A percentile compares a stretch with the other conserved stretches of the same genome.
These are phyloP conservation scores for Paracentrotus lividus DNA, from an alignment of 53 echinoderm and acorn worm genomes.

Conservation along the genomic window DNA sequence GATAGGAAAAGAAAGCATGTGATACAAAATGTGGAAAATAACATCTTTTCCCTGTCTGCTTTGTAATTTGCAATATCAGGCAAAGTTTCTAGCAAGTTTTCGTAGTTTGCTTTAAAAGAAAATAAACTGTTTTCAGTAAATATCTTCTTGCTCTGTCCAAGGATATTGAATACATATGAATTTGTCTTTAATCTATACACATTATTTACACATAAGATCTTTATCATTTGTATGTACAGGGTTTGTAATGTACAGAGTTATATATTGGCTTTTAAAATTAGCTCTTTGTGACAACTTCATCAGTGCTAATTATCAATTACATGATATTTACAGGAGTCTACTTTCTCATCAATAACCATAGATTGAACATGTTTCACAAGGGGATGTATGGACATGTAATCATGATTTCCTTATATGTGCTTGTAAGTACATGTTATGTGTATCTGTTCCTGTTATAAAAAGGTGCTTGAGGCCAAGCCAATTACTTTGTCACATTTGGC, in stretches of 20 bases:
- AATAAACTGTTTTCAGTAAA: slow-evolving; percentile 4
- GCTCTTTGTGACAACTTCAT: background rate
- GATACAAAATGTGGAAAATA: background rate
- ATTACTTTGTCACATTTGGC: too few relatives aligned
- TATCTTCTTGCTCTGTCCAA: background rate
- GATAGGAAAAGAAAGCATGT: background rate
- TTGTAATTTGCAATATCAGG: background rate
- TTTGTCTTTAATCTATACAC: slow-evolving; percentile 14
- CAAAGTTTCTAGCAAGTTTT: background rate
- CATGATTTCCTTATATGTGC: too few relatives aligned
- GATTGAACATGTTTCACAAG: too few relatives aligned
- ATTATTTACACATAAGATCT: slow-evolving; percentile 26
- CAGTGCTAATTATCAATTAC: background rate
- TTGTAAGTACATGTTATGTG: too few relatives aligned
- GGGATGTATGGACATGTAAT: too few relatives aligned
- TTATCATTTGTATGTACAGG: background rate
- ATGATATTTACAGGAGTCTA: background rate
- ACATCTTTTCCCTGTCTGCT: background rate
- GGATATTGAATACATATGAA: slow-evolving; percentile 14
- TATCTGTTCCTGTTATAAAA: too few relatives aligned
- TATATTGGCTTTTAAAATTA: background rate
- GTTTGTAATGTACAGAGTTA: background rate
- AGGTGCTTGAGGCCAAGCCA: too few relatives aligned
- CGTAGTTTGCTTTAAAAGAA: background rate
- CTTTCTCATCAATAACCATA: background rate